Base-by-base conservation (phyloP, 1,140 invertebrate species). In the Drosophila kepulauana region DNA sequence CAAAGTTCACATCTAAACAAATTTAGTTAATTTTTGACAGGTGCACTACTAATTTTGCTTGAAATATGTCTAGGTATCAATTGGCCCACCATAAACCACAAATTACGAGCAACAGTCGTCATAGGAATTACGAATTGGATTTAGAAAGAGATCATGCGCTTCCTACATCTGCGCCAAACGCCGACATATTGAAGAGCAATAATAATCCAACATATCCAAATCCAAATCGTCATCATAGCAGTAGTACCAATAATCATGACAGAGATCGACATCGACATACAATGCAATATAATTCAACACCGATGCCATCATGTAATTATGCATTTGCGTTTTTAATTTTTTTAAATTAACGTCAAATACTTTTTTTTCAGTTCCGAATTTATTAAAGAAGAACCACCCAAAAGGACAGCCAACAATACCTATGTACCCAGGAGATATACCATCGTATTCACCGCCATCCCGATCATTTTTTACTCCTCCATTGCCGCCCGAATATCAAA, bases 381-480 rank as follows among this genome's bases (percentile, higher is more conserved):
- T 93, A 4, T 66, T 93, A 3, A 93, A 93, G n/a, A 94, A 94
- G 78, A 78, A 85, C 1, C 54, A 16, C 8, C 8, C 16, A 1
- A 92, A 91, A 64, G 87, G 81, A 1, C 85, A 91, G 41, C 52
- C 93, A 5, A 94, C 93, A 5, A 92, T 93, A 73, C 92, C 93
- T 4, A 94, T 94, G 85, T 93, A 94, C 75, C 78, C 85, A 16
- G 94, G 93, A 2, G 96, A 96, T 70, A 94, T 96, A 65, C 96
- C 96, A 11, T 96, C 96, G n/a, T 97, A 97, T 92, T 95, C 96
- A 8, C 96, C 96, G 8, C 96, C 96, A 2, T 95, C 95, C 15
- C 92, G 96, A 66, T 94, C 95, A 1, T 95, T 96, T 72, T 96
- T 97, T 91, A 97, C 96, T 0, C 96, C 97, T 0, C 96, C 96